Percentiles rank a stretch among this genome's conserved stretches.
Evolutionary conservation across 2,888 invertebrate genomes (phyloP).

Genomic region (Erebia ligea): DNA sequence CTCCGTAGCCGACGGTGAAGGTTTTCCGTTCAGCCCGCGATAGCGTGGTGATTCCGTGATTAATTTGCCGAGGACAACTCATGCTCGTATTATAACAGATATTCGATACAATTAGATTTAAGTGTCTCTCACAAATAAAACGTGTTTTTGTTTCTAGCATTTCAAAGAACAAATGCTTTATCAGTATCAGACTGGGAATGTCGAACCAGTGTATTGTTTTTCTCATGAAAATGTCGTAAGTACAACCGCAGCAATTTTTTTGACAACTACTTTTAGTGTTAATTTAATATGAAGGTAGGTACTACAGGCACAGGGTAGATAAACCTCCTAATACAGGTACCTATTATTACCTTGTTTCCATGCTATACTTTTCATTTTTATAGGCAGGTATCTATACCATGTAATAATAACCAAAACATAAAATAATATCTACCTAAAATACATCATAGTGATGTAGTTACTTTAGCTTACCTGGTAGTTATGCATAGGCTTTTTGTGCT

Average conservation of each 20-base stretch:
- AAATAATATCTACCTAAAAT: too few species aligned
- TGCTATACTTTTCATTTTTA: too few species aligned
- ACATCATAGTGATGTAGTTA: not conserved
- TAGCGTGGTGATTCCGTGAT: conserved; percentile 36
- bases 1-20: conserved; percentile 26
- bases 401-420: too few species aligned
- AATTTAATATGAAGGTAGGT: not conserved
- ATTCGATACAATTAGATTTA: conserved; percentile 11
- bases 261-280: not conserved
- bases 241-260: not conserved
- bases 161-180: not conserved
- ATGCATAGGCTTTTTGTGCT: conserved; percentile 61
- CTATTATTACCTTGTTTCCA: not conserved
- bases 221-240: not conserved
- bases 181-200: not conserved
- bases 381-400: too few species aligned
- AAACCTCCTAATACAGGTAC: not conserved
- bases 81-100: conserved; percentile 10
- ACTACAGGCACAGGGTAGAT: not conserved
- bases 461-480: conserved; percentile 55
- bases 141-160: conserved; percentile 12
- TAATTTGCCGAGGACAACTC: conserved; percentile 29
- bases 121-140: not conserved
- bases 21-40: conserved; percentile 36
- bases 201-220: not conserved